These are phyloP conservation scores for Xiphophorus couchianus DNA, from an alignment of 2,113 vertebrate species.

Conservation along the genomic window DNA sequence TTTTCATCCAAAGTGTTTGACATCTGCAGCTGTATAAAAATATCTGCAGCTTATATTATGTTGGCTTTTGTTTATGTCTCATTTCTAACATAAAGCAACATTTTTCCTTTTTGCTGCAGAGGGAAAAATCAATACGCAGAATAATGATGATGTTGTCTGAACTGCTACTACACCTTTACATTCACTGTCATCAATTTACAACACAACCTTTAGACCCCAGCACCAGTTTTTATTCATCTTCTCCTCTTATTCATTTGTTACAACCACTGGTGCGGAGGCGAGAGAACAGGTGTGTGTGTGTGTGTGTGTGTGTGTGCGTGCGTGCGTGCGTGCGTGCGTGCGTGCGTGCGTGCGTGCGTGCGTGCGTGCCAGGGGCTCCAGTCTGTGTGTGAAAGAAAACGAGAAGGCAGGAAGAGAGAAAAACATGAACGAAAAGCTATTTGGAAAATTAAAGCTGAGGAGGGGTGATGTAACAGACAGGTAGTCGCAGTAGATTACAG, in stretches of 20 bases:
- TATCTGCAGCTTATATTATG: constrained; percentile 54
- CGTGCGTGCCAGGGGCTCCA: constrained; percentile 6
- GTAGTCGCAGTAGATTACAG: constrained; percentile 23
- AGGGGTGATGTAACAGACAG: constrained; percentile 2
- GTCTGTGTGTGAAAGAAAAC: background rate
- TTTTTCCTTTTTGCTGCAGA: constrained; percentile 56
- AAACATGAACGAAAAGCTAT: constrained; percentile 23
- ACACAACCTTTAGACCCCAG: constrained; percentile 49
- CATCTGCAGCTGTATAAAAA: constrained; percentile 45
- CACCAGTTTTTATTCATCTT: constrained; percentile 62
- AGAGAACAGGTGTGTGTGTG: constrained; percentile 8
- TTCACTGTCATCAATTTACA: constrained; percentile 65
- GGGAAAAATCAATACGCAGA: constrained; percentile 73
- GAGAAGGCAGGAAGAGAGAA: background rate
- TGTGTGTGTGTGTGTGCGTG: too few species aligned
- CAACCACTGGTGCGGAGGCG: constrained; percentile 13
- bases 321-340: too few species aligned
- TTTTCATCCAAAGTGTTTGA: constrained; percentile 31
- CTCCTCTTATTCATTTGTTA: constrained; percentile 50
- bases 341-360: background rate
- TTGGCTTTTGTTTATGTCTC: constrained; percentile 71
- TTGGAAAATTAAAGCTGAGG: constrained; percentile 30
- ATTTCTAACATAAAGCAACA: constrained; percentile 63
- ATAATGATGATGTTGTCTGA: constrained; percentile 72
- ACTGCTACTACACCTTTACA: constrained; percentile 51